Evolutionary conservation across 2,888 invertebrate species (phyloP).

Genomic region (Quadroppia sp.): DNA sequence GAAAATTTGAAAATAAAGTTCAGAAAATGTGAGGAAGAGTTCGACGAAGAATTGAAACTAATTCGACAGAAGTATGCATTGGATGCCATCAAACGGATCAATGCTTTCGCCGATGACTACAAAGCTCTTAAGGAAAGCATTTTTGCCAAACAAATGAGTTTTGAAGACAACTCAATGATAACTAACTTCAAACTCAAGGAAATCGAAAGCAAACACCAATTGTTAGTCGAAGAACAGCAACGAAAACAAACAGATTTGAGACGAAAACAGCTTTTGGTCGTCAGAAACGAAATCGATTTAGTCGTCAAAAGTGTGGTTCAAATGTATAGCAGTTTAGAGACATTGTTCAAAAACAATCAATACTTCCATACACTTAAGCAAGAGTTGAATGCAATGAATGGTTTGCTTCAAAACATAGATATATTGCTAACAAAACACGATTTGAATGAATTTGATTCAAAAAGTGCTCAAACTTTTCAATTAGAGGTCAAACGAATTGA

Average conservation of each 20-base stretch:
- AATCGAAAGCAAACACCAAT: slow-evolving; percentile 44
- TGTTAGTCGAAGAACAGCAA: slow-evolving; percentile 40
- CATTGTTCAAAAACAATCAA: not conserved
- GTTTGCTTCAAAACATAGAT: slow-evolving; percentile 22
- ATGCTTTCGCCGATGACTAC: slow-evolving; percentile 13
- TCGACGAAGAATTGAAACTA: slow-evolving; percentile 43
- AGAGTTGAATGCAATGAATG: slow-evolving; percentile 13
- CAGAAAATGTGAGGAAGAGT: slow-evolving; percentile 41
- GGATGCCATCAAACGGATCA: slow-evolving; percentile 39
- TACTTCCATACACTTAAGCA: slow-evolving; percentile 23
- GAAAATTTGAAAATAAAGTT: slow-evolving; percentile 33
- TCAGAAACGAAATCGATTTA: slow-evolving; percentile 19
- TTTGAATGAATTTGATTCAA: not conserved
- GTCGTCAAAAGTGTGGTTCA: not conserved
- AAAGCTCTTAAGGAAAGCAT: slow-evolving; percentile 6
- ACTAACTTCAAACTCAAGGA: slow-evolving; percentile 37
- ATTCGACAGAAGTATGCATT: slow-evolving; percentile 43
- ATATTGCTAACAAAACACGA: slow-evolving; percentile 1
- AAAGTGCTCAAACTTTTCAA: not conserved
- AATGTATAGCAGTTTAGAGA: not conserved
- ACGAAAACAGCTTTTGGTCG: not conserved
- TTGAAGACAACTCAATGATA: slow-evolving; percentile 19
- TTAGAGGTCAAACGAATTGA: not conserved
- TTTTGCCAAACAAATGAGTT: not conserved
- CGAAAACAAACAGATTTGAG: slow-evolving; percentile 15